Percentiles rank a stretch among this genome's conserved stretches.
Evolutionary conservation across 2,113 vertebrate species (phyloP).

Genomic region (Eupsittula cactorum): DNA sequence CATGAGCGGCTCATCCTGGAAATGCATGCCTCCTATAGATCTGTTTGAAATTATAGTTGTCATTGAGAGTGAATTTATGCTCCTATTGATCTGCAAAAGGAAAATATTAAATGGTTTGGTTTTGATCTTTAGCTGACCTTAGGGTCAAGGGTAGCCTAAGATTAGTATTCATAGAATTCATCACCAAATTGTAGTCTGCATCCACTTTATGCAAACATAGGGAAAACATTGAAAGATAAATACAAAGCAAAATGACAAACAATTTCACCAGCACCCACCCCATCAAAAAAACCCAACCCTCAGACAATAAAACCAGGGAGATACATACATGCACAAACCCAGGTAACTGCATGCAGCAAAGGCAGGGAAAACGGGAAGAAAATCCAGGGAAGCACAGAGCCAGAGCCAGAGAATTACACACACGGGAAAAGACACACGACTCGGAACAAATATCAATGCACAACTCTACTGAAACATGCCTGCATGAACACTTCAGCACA

Average conservation of each 20-base stretch:
- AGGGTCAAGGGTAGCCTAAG: conserved; percentile 98
- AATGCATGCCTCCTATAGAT: conserved; percentile 89
- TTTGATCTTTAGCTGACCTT: conserved; percentile 93
- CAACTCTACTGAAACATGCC: not conserved
- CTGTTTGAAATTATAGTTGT: conserved; percentile 99
- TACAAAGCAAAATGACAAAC: conserved; percentile 73
- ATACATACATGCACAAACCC: conserved; percentile 35
- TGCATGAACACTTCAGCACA: not conserved
- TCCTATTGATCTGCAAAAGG: conserved; percentile 95
- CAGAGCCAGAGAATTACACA: conserved; percentile 25
- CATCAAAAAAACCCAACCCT: not conserved
- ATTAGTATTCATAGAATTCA: conserved; percentile 93
- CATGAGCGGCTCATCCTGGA: conserved; percentile 72
- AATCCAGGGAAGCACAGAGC: not conserved
- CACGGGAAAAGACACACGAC: not conserved
- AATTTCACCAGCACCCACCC: conserved; percentile 24
- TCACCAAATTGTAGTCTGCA: conserved; percentile 82
- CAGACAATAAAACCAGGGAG: conserved; percentile 13
- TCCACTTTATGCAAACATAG: conserved; percentile 84
- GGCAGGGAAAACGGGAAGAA: not conserved
- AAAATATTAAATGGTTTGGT: conserved; percentile 99
- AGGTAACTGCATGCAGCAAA: conserved; percentile 16
- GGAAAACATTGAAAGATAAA: conserved; percentile 72
- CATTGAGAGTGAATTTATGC: conserved; percentile 98
- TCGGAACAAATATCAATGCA: not conserved